Evolutionary conservation across 35 echinoderm and acorn worm genomes (phyloP), one percentile per base, ranked within the genome.

Genomic region (Apostichopus japonicus): DNA sequence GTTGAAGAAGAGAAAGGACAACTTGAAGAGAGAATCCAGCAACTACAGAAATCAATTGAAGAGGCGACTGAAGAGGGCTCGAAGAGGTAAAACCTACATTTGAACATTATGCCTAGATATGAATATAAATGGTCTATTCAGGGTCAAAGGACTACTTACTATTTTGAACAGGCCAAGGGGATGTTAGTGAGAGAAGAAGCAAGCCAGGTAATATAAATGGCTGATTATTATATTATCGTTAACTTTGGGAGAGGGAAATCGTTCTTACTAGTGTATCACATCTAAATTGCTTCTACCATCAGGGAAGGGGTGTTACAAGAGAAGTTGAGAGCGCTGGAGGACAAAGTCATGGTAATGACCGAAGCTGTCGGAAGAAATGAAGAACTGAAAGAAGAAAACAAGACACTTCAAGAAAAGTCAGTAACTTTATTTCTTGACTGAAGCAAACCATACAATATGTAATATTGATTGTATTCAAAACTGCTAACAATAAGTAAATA

Each of bases 1-100:
- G 54, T 84, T n/a, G 16, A 24, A 24, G 51, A 84, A 59, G 81
- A 84, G 17, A 84, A 84, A 54, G 81, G 56, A 57, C 55, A 84
- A 57, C 81, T 84, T 56, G 81, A 59, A 58, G 81, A 84, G 56
- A 84, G 55, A 6, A 57, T 58, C 8, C 54, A 84, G 56, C 54
- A 56, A 54, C 81, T 84, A 6, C 27, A 59, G 54, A 84, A 58
- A 57, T 57, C 15, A 58, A 54, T 84, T 3, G 17, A 84, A 8
- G 81, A 62, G 8, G 23, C 11, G 19, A 58, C 17, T 7, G 8
- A 19, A 84, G 81, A 84, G 56, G 55, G 17, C 6, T 17, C 19
- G 54, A 57, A 59, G 54, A 84, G 81, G 81, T 84, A 58, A 55
- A 84, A 3, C 7, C 7, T 61, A 61, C 57, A 61, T 61, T 44